phyloP scores from a whole-genome alignment of 2,113 vertebrate genomes.

The Tetrao urogallus region DNA sequence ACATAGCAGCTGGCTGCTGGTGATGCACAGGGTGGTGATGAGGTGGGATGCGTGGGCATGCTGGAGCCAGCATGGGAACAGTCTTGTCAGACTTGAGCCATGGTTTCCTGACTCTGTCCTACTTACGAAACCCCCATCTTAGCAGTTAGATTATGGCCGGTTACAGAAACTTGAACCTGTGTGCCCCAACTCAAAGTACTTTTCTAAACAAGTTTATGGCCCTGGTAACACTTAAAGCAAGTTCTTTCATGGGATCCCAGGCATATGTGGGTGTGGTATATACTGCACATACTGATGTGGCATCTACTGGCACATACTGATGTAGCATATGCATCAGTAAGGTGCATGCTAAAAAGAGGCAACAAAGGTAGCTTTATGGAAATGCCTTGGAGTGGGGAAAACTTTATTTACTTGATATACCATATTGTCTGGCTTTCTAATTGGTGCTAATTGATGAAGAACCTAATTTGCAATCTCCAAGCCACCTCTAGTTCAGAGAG shows the following conservation, averaged over 20 bases:
- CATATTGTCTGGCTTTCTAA: slow-evolving; percentile 45
- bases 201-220: slow-evolving; percentile 32
- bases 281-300: too few relatives aligned
- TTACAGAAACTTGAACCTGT: slow-evolving; percentile 2
- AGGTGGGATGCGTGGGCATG: accelerated
- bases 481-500: background rate
- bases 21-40: accelerated
- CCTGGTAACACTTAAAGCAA: background rate
- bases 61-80: background rate
- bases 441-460: slow-evolving; percentile 72
- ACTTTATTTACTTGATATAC: slow-evolving; percentile 5
- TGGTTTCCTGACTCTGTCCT: slow-evolving; percentile 24
- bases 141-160: background rate
- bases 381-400: background rate
- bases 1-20: background rate
- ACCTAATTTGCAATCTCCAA: slow-evolving; percentile 66
- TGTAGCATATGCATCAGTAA: background rate
- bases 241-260: background rate
- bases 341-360: background rate
- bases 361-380: slow-evolving; percentile 51
- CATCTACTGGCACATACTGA: too few relatives aligned
- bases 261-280: background rate
- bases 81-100: background rate
- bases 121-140: slow-evolving; percentile 15
- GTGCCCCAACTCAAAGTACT: background rate